Percentiles rank a stretch among this genome's conserved stretches.
Evolutionary conservation across 2,113 vertebrate genomes (phyloP).

Genomic region (Picathartes gymnocephalus): DNA sequence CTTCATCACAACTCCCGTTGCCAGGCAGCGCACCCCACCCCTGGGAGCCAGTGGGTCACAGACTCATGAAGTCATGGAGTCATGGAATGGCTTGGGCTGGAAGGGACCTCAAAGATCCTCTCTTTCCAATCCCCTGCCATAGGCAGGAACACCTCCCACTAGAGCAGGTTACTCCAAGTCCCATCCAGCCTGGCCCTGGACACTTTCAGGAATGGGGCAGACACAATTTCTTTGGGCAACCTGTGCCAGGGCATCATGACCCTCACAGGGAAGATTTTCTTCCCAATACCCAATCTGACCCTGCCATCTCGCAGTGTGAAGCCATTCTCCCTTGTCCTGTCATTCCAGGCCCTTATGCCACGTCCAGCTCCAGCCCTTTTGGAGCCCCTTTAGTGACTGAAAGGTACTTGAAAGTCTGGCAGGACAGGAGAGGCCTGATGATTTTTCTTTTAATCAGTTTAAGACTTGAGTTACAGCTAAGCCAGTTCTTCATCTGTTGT

Average conservation of each 20-base stretch:
- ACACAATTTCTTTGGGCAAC: neutral
- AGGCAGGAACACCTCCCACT: neutral
- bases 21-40: neutral
- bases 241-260: neutral
- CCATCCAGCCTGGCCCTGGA: neutral
- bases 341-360: neutral
- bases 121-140: neutral
- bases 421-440: neutral
- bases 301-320: neutral
- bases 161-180: neutral
- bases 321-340: neutral
- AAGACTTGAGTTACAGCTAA: neutral
- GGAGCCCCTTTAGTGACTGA: neutral
- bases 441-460: neutral
- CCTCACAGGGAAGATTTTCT: neutral
- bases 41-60: neutral
- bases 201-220: neutral
- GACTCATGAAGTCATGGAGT: neutral
- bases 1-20: neutral
- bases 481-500: neutral
- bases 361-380: neutral
- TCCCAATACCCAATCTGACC: neutral
- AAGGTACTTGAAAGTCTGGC: too few species aligned
- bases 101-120: neutral
- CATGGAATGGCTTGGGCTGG: neutral